A percentile compares a stretch with the other conserved stretches of the same genome.
Evolutionary conservation across 2,797 vertebrate genomes (phyloP).

Genomic region (Epinephelus malabaricus): DNA sequence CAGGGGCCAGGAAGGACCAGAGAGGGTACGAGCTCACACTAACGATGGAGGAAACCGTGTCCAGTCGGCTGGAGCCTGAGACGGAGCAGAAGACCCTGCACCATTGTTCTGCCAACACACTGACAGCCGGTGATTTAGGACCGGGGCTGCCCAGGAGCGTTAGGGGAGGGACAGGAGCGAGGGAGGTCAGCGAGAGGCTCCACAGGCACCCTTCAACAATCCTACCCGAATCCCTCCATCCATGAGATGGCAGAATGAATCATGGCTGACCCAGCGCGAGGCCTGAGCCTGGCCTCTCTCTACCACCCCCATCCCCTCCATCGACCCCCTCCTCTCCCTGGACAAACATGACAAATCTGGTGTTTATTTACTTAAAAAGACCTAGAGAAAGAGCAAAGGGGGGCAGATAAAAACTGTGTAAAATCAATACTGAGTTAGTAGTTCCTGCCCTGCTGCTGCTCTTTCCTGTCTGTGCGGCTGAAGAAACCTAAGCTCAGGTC

Average conservation of each 20-base stretch:
- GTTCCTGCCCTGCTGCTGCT: conserved; percentile 75
- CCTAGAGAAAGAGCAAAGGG: conserved; percentile 76
- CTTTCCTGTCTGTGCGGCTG: conserved; percentile 63
- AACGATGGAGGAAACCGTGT: conserved; percentile 86
- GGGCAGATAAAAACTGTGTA: conserved; percentile 81
- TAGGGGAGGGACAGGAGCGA: conserved; percentile 84
- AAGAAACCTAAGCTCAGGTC: conserved; percentile 44
- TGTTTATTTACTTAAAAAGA: conserved; percentile 90
- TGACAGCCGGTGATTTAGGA: conserved; percentile 91
- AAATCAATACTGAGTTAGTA: conserved; percentile 87
- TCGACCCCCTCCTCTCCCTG: conserved; percentile 71
- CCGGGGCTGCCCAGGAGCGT: conserved; percentile 82
- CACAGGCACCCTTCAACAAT: conserved; percentile 84
- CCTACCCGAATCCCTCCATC: conserved; percentile 84
- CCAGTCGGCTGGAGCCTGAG: conserved; percentile 82
- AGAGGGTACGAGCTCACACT: conserved; percentile 76
- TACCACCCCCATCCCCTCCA: conserved; percentile 51
- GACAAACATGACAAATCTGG: conserved; percentile 88
- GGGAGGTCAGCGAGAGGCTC: conserved; percentile 82
- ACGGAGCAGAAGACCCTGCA: conserved; percentile 77
- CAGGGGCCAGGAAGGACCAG: conserved; percentile 77
- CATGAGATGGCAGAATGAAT: conserved; percentile 89
- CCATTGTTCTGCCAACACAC: conserved; percentile 88
- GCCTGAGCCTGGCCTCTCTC: conserved; percentile 73
- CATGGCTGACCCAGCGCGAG: conserved; percentile 84